A percentile compares a stretch with the other conserved stretches of the same genome.
Evolutionary conservation across 2,888 invertebrate genomes (phyloP).

Genomic region (Cryptus viduatorius): DNA sequence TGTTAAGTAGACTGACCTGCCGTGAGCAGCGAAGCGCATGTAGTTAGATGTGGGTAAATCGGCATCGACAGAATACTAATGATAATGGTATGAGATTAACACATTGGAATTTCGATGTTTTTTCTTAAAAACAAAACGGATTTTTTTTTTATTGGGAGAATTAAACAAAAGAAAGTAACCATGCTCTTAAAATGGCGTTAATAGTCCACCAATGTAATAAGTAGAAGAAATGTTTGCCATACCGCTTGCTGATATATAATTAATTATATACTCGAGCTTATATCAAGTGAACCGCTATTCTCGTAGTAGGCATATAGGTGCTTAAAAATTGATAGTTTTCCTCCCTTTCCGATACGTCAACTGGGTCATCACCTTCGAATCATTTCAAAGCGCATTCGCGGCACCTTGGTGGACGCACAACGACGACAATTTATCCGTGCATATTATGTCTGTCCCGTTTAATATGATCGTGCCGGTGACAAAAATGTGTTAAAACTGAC

Average conservation of each 20-base stretch:
- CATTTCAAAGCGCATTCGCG: slow-evolving; percentile 38
- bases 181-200: too few species aligned
- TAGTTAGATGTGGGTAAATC: too few species aligned
- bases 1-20: too few species aligned
- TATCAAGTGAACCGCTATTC: background rate
- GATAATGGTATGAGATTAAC: too few species aligned
- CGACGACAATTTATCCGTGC: slow-evolving; percentile 13
- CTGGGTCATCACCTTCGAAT: slow-evolving; percentile 43
- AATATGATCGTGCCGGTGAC: slow-evolving; percentile 15
- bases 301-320: background rate
- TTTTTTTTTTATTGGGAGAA: too few species aligned
- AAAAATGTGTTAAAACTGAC: slow-evolving; percentile 5
- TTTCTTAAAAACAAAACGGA: too few species aligned
- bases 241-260: background rate
- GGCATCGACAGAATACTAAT: too few species aligned
- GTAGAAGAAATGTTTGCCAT: background rate
- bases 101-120: too few species aligned
- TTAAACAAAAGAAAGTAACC: too few species aligned
- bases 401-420: slow-evolving; percentile 6
- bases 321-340: background rate
- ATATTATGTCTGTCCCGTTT: slow-evolving; percentile 3
- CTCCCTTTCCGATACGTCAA: slow-evolving; percentile 21
- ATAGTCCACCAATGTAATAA: background rate
- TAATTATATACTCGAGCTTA: background rate
- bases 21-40: too few species aligned